phyloP scores from a whole-genome alignment of 2,888 invertebrate genomes.

The Lasioglossum lativentre region DNA sequence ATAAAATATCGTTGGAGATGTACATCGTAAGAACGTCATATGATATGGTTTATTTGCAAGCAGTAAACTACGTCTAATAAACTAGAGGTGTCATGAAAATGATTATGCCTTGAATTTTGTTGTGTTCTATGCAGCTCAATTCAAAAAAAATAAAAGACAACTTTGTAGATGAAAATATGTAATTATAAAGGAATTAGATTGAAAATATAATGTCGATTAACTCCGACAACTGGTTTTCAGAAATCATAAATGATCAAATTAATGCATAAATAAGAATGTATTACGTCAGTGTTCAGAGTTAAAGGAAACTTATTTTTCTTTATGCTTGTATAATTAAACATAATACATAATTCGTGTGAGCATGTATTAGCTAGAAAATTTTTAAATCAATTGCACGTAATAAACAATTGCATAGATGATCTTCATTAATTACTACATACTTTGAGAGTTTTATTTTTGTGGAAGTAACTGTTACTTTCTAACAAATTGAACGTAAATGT shows the following conservation, averaged over 20 bases:
- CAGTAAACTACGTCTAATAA: slow-evolving; percentile 56
- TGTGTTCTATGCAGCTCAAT: slow-evolving; percentile 60
- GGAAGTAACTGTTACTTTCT: slow-evolving; percentile 44
- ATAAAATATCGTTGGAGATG: slow-evolving; percentile 64
- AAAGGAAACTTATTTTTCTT: slow-evolving; percentile 41
- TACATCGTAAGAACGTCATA: slow-evolving; percentile 53
- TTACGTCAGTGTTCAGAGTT: slow-evolving; percentile 50
- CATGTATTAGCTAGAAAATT: slow-evolving; percentile 53
- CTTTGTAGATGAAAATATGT: slow-evolving; percentile 49
- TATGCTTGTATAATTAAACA: slow-evolving; percentile 46
- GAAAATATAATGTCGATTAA: slow-evolving; percentile 51
- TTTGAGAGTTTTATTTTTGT: slow-evolving; percentile 65
- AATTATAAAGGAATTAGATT: slow-evolving; percentile 53
- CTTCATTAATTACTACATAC: slow-evolving; percentile 57
- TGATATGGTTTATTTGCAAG: slow-evolving; percentile 62
- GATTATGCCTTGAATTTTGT: slow-evolving; percentile 57
- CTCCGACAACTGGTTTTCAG: slow-evolving; percentile 31
- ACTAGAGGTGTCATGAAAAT: slow-evolving; percentile 54
- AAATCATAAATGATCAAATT: slow-evolving; percentile 24
- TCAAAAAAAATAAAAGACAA: slow-evolving; percentile 55
- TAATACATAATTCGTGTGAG: slow-evolving; percentile 49
- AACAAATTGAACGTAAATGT: slow-evolving; percentile 53
- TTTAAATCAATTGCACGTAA: slow-evolving; percentile 50
- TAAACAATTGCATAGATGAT: slow-evolving; percentile 52
- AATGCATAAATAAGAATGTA: slow-evolving; percentile 19